Evolutionary conservation across 2,113 vertebrate species (phyloP), one percentile per base, ranked within the genome.

Genomic region (Dicerorhinus sumatrensis): DNA sequence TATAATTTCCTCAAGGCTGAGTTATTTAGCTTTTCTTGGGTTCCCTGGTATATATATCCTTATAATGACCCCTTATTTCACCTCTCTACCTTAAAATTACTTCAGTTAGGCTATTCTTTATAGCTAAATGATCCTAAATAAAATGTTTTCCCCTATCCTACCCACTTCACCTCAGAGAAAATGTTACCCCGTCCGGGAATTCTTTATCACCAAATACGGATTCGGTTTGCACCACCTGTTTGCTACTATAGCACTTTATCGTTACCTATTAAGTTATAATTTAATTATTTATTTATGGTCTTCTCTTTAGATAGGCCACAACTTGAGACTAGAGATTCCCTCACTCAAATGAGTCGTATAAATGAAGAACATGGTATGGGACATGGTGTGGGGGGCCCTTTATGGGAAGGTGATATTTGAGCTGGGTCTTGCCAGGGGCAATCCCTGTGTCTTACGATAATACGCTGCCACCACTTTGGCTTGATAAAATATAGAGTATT

Each of bases 331-430:
- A 20, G 39, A 36, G 18, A n/a, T 13, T 72, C 46, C 73, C 33
- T 80, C 56, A 48, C 31, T 93, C 87, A 91, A 11, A 18, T 51
- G 39, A 58, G 4, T 70, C 51, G 5, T 67, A 54, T 81, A 81
- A 63, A 65, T 86, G 42, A 69, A n/a, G 42, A 60, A 36, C 56
- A 81, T 84, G 25, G 10, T 21, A 17, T 10, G 16, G 36, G 33
- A 48, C 2, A 0, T 2, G 3, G 0, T 12, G 3, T 33, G 29
- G 25, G 48, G 25, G 5, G 0, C 31, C 5, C 10, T 75, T 92
- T 39, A 8, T 4, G 31, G 46, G 29, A 12, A 67, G 21, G 12
- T 62, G 42, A 29, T n/a, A 25, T 9, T 62, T 9, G 89, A 18
- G 8, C 36, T 20, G 31, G 11, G 31, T 60, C 62, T 90, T 58